Percentiles rank a stretch among this genome's conserved stretches.
phyloP scores from a whole-genome alignment of 2,888 invertebrate species.

The Ellobium chinense region DNA sequence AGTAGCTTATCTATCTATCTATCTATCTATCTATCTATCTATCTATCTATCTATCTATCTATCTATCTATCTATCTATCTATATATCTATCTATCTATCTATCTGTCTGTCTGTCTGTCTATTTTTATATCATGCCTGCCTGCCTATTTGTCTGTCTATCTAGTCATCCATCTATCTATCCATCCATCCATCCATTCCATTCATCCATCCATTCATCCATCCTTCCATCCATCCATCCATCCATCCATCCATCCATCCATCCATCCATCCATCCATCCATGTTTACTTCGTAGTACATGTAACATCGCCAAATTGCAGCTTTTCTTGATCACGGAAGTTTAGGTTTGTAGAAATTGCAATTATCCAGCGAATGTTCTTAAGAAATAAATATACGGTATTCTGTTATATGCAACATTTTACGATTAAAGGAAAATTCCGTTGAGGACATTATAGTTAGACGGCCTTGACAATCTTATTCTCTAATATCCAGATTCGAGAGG shows the following conservation, averaged over 20 bases:
- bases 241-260: neutral
- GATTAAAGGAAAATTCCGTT: no score
- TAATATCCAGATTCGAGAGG: no score
- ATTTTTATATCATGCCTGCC: no score
- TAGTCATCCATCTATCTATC: neutral
- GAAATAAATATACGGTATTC: no score
- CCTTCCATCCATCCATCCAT: neutral
- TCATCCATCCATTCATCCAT: neutral
- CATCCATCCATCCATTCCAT: neutral
- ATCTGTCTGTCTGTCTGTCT: neutral
- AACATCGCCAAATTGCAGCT: no score
- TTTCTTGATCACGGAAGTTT: no score
- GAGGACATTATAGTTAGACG: no score
- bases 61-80: neutral
- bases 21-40: slow-evolving; percentile 16
- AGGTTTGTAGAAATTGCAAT: no score
- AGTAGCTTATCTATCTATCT: slow-evolving; percentile 1
- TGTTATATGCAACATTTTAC: no score
- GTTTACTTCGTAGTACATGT: no score
- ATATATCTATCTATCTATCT: slow-evolving; percentile 2
- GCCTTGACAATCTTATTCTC: no score
- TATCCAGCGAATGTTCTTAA: no score
- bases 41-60: slow-evolving; percentile 28
- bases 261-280: neutral
- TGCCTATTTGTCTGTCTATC: neutral